Evolutionary conservation across 2,888 invertebrate species (phyloP).

Genomic region (Halictus quadricinctus): DNA sequence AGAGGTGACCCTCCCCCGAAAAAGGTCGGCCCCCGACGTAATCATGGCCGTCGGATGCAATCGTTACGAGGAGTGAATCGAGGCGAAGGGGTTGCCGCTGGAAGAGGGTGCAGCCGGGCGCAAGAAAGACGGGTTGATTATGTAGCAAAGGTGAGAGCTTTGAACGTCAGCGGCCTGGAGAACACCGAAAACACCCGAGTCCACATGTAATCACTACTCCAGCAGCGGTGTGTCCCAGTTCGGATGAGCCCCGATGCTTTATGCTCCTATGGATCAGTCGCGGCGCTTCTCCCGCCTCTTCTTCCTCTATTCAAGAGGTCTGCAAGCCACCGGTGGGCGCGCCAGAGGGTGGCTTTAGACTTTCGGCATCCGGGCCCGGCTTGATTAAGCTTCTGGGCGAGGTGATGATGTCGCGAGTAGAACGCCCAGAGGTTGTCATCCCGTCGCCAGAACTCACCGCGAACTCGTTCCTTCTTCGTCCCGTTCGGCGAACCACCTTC

Average conservation of each 20-base stretch:
- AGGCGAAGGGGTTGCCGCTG: constrained; percentile 19
- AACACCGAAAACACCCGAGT: constrained; percentile 51
- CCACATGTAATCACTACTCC: constrained; percentile 66
- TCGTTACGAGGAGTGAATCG: constrained; percentile 30
- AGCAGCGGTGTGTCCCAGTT: constrained; percentile 58
- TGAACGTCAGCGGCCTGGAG: constrained; percentile 28
- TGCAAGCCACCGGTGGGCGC: constrained; percentile 24
- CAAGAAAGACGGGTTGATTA: constrained; percentile 67
- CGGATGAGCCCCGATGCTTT: constrained; percentile 55
- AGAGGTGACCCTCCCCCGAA: constrained; percentile 15
- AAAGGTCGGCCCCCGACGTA: not conserved
- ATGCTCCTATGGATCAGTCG: constrained; percentile 55
- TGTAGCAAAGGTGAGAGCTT: constrained; percentile 43
- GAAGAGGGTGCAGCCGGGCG: constrained; percentile 34
- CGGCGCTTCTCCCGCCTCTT: constrained; percentile 12
- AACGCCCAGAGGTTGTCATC: constrained; percentile 68
- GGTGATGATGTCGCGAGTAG: constrained; percentile 72
- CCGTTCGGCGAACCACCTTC: constrained; percentile 3
- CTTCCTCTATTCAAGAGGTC: constrained; percentile 56
- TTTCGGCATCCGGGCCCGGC: constrained; percentile 69
- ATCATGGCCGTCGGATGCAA: constrained; percentile 33
- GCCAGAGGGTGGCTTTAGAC: constrained; percentile 61
- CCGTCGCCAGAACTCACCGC: constrained; percentile 56
- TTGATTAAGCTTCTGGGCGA: constrained; percentile 76
- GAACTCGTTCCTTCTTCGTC: constrained; percentile 62